Evolutionary conservation across 2,888 invertebrate species (phyloP).

Genomic region (Pheosia tremula): DNA sequence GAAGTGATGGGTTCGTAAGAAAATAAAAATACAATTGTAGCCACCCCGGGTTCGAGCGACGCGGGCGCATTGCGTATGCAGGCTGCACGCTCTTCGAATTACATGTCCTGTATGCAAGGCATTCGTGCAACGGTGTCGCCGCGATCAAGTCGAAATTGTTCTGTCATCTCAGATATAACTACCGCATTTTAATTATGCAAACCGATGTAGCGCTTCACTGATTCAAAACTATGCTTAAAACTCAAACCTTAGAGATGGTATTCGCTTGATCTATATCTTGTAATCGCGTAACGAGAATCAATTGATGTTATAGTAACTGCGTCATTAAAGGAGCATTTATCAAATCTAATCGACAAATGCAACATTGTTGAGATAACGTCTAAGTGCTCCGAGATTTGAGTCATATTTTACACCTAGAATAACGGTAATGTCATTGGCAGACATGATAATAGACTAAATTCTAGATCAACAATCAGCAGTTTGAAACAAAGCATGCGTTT

Average conservation of each 20-base stretch:
- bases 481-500: too few species aligned
- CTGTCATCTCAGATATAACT: constrained; percentile 30
- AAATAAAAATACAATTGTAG: constrained; percentile 78
- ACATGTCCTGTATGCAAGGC: constrained; percentile 79
- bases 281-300: constrained; percentile 7
- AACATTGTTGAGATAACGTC: constrained; percentile 7
- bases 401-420: background rate
- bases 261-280: constrained; percentile 1
- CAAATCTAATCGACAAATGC: constrained; percentile 9
- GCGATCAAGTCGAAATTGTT: constrained; percentile 55
- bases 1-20: constrained; percentile 84
- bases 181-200: background rate
- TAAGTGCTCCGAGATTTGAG: constrained; percentile 2
- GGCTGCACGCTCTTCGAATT: constrained; percentile 69
- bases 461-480: background rate
- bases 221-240: background rate
- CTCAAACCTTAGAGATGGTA: constrained; percentile 1
- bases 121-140: constrained; percentile 57
- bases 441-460: background rate
- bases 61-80: constrained; percentile 71
- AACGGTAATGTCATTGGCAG: background rate
- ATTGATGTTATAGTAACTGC: constrained; percentile 4
- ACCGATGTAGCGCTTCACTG: background rate
- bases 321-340: constrained; percentile 5
- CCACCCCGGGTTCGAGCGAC: constrained; percentile 63